Evolutionary conservation across 2,888 invertebrate species (phyloP), one percentile per base, ranked within the genome.

Genomic region (Gerris lacustris): DNA sequence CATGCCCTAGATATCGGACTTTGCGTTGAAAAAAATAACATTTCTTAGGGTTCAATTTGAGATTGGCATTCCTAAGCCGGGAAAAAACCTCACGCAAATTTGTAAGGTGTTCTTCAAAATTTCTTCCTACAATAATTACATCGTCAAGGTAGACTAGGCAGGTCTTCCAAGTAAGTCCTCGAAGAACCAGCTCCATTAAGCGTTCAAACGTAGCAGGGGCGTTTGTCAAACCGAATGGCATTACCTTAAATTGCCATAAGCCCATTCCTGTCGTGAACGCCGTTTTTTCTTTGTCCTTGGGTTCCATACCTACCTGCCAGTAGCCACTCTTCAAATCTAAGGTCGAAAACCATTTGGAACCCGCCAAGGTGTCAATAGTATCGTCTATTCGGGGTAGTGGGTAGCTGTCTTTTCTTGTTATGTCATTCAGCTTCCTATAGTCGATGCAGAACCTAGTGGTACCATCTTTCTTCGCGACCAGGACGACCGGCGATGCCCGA

Each of bases 21-120:
- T 74, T 67, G 6, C 70, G 55, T 15, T 55, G 55, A 55, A 11
- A 47, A 11, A 63, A 72, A 70, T 17, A 74, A 66, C 70, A 70
- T 45, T 70, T 70, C 45, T 75, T 71, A 0, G 71, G 70, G 69
- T 72, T 77, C 4, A 76, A 70, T 9, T 76, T 73, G 5, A 77
- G 69, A 11, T 72, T 73, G 0, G 75, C 75, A 17, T 72, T 15
- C n/a, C 68, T 6, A 11, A 77, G 69, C 43, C 75, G 66, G 2
- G 63, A 6, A 11, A 77, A 75, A 6, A 78, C 73, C 44, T 71
- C 7, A 17, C 68, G 2, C 0, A 75, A 43, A 66, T 76, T 73
- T 6, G 69, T 17, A 0, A 75, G 15, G 9, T n/a, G n/a, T 18
- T 45, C 47, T 6, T 68, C n/a, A 55, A 55, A 55, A 11, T 1